phyloP scores from a whole-genome alignment of 1,140 invertebrate genomes.

The Brachionus paranguensis region DNA sequence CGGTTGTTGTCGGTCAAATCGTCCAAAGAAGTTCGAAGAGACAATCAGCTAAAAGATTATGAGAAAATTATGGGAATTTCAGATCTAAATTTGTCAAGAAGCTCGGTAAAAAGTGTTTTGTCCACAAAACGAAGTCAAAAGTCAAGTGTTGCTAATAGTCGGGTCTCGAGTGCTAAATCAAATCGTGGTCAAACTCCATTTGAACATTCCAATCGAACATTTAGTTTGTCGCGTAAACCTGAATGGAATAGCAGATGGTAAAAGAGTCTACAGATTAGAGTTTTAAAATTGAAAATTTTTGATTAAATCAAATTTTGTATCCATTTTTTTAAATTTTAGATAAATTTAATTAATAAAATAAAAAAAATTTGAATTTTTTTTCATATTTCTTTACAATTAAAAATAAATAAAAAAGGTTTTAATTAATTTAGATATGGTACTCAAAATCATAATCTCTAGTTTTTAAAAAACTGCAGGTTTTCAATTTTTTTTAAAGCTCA shows the following conservation, averaged over 20 bases:
- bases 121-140: slow-evolving; percentile 29
- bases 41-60: slow-evolving; percentile 34
- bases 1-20: slow-evolving; percentile 15
- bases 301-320: background rate
- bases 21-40: background rate
- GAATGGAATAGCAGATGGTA: slow-evolving; percentile 36
- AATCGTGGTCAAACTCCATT: background rate
- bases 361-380: background rate
- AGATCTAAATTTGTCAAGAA: background rate
- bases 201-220: background rate
- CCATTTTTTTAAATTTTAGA: background rate
- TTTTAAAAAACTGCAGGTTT: too few relatives aligned
- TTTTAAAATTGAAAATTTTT: background rate
- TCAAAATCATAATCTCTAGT: too few relatives aligned
- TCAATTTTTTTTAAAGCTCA: too few relatives aligned
- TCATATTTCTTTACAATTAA: too few relatives aligned
- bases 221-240: background rate
- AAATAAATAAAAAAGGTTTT: too few relatives aligned
- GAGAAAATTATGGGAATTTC: slow-evolving; percentile 6
- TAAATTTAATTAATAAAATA: background rate
- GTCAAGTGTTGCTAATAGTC: background rate
- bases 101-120: background rate
- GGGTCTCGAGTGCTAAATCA: slow-evolving; percentile 30
- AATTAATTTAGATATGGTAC: too few relatives aligned
- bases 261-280: background rate